A percentile compares a stretch with the other conserved stretches of the same genome.
Evolutionary conservation across 2,888 invertebrate species (phyloP).

Genomic region (Himalopsyche kuldschensis): DNA sequence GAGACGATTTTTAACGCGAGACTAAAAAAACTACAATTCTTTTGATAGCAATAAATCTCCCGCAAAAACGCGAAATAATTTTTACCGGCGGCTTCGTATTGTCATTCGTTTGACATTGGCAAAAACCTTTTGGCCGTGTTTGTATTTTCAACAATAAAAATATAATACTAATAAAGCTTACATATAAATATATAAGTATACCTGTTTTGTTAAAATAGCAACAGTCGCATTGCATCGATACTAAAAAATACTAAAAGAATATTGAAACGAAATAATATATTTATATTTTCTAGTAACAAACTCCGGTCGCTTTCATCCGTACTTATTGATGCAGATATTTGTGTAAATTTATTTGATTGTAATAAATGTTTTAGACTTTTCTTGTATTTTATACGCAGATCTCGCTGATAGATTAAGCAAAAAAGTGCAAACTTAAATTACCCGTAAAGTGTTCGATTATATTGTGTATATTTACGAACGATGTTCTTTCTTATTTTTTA

Average conservation of each 20-base stretch:
- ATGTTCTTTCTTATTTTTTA: not conserved
- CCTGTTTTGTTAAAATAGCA: not conserved
- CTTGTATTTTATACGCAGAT: slow-evolving; percentile 8
- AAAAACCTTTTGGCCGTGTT: not conserved
- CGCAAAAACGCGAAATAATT: not conserved
- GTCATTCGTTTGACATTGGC: not conserved
- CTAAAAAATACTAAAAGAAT: not conserved
- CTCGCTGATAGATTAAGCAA: slow-evolving; percentile 11
- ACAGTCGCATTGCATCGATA: not conserved
- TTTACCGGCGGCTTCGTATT: not conserved
- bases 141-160: not conserved
- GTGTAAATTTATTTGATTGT: not conserved
- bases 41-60: not conserved
- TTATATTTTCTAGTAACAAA: not conserved
- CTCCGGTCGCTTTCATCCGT: slow-evolving; percentile 1
- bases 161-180: not conserved
- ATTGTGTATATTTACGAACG: slow-evolving; percentile 1
- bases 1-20: not conserved
- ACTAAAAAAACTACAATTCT: not conserved
- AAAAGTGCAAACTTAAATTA: slow-evolving; percentile 11
- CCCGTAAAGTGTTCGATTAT: slow-evolving; percentile 7
- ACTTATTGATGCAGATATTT: not conserved
- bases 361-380: slow-evolving; percentile 5
- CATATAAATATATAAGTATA: not conserved
- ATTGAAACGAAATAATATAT: not conserved